A percentile compares a stretch with the other conserved stretches of the same genome.
Conservation (phyloP, 2,797 vertebrate genomes). For the Vespertilio murinus region DNA sequence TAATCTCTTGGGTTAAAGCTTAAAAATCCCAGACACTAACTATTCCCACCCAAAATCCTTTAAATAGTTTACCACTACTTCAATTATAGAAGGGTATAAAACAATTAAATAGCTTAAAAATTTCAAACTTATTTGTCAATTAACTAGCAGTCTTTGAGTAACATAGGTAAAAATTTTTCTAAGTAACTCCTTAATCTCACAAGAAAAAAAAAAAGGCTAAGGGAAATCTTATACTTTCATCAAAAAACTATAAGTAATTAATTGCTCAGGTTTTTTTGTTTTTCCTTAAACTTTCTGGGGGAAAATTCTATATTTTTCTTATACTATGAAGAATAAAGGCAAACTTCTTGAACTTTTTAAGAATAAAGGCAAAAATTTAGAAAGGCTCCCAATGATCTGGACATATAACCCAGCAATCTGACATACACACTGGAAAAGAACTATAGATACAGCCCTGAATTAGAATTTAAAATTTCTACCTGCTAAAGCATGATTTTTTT, state of each 20-base stretch:
- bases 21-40: neutral
- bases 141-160: neutral
- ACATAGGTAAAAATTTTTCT: neutral
- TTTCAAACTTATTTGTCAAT: neutral
- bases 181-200: neutral
- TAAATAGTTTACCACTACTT: slow-evolving; percentile 44
- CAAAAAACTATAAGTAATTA: neutral
- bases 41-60: neutral
- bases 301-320: neutral
- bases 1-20: slow-evolving; percentile 18
- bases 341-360: slow-evolving; percentile 4
- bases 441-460: neutral
- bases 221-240: neutral
- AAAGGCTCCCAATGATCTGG: neutral
- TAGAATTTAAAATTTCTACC: neutral
- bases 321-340: neutral
- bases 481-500: slow-evolving; percentile 13
- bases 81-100: neutral
- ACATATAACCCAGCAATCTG: neutral
- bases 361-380: neutral
- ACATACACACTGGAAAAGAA: neutral
- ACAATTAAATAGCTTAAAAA: neutral
- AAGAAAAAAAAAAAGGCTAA: neutral
- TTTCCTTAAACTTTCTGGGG: neutral
- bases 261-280: neutral